A percentile compares a stretch with the other conserved stretches of the same genome.
phyloP scores from a whole-genome alignment of 2,888 invertebrate genomes.

The Cheilosia variabilis region DNA sequence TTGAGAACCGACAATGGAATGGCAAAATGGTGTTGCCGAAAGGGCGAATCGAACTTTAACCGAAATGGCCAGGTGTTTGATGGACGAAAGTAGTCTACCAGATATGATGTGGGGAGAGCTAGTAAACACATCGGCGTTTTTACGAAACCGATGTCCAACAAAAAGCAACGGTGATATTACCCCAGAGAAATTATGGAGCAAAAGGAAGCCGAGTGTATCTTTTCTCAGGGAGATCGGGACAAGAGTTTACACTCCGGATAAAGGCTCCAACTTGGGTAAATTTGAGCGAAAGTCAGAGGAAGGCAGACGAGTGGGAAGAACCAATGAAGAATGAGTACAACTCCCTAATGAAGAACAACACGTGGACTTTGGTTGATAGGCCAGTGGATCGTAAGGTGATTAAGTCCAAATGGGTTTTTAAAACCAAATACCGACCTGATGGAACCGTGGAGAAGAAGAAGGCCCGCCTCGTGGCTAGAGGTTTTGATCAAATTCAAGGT shows the following conservation, averaged over 20 bases:
- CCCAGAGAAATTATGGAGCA: constrained; percentile 33
- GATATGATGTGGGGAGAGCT: constrained; percentile 18
- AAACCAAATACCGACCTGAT: constrained; percentile 20
- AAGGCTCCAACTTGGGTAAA: constrained; percentile 28
- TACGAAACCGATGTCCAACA: constrained; percentile 11
- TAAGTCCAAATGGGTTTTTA: constrained; percentile 27
- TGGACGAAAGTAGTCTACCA: constrained; percentile 1
- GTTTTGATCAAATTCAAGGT: constrained; percentile 26
- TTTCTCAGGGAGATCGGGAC: constrained; percentile 31
- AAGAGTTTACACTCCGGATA: constrained; percentile 22
- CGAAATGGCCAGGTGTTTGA: neutral
- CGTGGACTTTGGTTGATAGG: constrained; percentile 34
- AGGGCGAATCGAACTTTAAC: constrained; percentile 21
- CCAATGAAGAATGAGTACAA: constrained; percentile 13
- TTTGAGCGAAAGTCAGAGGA: constrained; percentile 35
- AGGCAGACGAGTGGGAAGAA: constrained; percentile 21
- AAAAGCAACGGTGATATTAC: constrained; percentile 19
- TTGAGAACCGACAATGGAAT: constrained; percentile 14
- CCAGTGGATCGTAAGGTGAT: constrained; percentile 19
- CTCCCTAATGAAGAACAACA: constrained; percentile 21
- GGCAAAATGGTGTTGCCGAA: constrained; percentile 12
- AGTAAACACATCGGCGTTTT: constrained; percentile 34
- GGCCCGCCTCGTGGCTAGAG: constrained; percentile 22
- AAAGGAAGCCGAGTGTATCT: constrained; percentile 15
- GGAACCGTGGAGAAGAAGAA: neutral